Percentiles rank a stretch among this genome's conserved stretches.
These are phyloP conservation scores for Enteromius anoplus DNA, from an alignment of 2,797 vertebrate genomes.

Conservation along the genomic window DNA sequence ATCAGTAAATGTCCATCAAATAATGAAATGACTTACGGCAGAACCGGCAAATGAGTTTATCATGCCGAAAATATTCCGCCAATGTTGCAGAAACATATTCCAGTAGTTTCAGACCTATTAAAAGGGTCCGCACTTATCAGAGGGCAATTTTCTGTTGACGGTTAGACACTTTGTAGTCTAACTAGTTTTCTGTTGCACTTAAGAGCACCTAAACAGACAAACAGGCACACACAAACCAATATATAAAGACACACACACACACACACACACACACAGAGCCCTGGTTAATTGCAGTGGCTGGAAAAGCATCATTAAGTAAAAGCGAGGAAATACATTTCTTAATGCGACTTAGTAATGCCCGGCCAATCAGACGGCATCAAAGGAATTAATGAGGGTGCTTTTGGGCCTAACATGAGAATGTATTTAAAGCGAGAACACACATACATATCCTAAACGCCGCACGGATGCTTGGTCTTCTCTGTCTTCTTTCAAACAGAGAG, in stretches of 20 bases:
- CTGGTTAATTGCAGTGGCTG: constrained; percentile 78
- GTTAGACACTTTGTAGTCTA: constrained; percentile 53
- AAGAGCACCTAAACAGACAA: constrained; percentile 47
- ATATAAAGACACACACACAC: constrained; percentile 37
- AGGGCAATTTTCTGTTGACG: constrained; percentile 51
- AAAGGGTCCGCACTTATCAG: constrained; percentile 48
- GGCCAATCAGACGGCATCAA: constrained; percentile 79
- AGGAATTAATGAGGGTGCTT: constrained; percentile 79
- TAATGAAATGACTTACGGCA: constrained; percentile 20
- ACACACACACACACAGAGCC: constrained; percentile 47
- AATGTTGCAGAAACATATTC: constrained; percentile 46
- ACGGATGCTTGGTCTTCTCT: constrained; percentile 21
- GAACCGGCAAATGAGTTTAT: constrained; percentile 16
- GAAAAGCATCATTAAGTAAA: constrained; percentile 77
- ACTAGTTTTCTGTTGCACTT: constrained; percentile 54
- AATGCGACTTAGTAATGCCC: constrained; percentile 80
- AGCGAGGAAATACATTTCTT: constrained; percentile 78
- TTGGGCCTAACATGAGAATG: constrained; percentile 60
- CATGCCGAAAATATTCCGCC: constrained; percentile 14
- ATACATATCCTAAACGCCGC: constrained; percentile 9
- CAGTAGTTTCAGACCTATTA: constrained; percentile 58
- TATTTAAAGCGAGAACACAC: constrained; percentile 70
- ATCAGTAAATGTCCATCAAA: constrained; percentile 41
- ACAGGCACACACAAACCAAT: constrained; percentile 37
- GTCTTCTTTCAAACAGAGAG: constrained; percentile 13